Percentiles rank a stretch among this genome's conserved stretches.
These are phyloP conservation scores for Euzophera pinguis DNA, from an alignment of 2,888 invertebrate genomes.

Conservation along the genomic window DNA sequence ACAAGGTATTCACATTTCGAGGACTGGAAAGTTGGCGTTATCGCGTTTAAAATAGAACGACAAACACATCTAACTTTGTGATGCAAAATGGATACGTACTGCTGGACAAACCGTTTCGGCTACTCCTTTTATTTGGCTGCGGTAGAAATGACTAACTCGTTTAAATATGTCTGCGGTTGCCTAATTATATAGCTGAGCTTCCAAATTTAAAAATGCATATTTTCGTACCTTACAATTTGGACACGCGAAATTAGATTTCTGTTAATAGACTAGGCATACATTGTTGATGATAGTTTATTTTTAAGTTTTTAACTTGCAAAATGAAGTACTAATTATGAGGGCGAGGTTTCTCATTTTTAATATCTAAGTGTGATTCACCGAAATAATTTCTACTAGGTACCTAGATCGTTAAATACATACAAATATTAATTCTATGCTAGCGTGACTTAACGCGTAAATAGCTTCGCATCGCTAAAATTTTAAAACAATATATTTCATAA, in stretches of 20 bases:
- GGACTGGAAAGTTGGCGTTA: conserved; percentile 77
- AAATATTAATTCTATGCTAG: too few species aligned
- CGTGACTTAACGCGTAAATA: too few species aligned
- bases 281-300: too few species aligned
- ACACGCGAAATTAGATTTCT: background rate
- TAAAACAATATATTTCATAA: too few species aligned
- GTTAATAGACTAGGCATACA: background rate
- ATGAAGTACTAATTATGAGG: too few species aligned
- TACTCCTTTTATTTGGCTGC: conserved; percentile 37
- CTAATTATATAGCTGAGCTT: conserved; percentile 22
- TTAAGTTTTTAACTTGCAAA: too few species aligned
- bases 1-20: conserved; percentile 80
- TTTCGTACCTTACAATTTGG: conserved; percentile 9
- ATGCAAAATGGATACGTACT: conserved; percentile 70
- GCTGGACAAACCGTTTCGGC: conserved; percentile 40
- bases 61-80: conserved; percentile 77
- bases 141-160: conserved; percentile 27
- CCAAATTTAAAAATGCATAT: conserved; percentile 13
- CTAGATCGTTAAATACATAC: too few species aligned
- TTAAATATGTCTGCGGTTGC: conserved; percentile 26
- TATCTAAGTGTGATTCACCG: too few species aligned
- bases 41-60: conserved; percentile 78
- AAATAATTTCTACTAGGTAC: too few species aligned
- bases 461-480: too few species aligned
- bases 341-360: too few species aligned